phyloP scores from a whole-genome alignment of 2,797 vertebrate species.

The Molossus alvarezi region DNA sequence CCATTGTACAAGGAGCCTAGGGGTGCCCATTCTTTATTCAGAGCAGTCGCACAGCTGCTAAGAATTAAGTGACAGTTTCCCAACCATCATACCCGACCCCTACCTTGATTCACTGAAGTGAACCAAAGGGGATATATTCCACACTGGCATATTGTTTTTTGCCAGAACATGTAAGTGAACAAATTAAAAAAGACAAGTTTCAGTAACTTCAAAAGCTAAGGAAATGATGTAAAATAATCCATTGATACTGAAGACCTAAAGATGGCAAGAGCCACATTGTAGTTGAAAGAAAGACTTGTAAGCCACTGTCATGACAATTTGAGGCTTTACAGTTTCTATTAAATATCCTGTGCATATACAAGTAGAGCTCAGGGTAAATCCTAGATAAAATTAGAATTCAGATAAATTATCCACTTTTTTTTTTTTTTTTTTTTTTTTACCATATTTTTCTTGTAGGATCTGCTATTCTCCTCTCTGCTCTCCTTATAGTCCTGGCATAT shows the following conservation, averaged over 20 bases:
- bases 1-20: neutral
- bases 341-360: neutral
- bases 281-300: conserved; percentile 14
- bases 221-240: neutral
- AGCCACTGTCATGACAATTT: neutral
- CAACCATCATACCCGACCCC: neutral
- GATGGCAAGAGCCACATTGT: neutral
- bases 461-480: neutral
- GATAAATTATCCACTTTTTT: neutral
- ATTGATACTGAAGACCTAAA: neutral
- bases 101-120: conserved; percentile 18
- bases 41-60: neutral
- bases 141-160: neutral
- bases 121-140: neutral
- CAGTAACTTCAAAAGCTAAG: neutral
- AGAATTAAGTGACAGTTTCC: conserved; percentile 59
- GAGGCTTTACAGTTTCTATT: neutral
- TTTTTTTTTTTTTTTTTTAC: neutral
- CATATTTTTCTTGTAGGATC: neutral
- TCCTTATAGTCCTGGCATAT: neutral
- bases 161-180: conserved; percentile 14
- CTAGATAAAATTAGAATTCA: neutral
- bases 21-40: neutral
- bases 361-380: neutral
- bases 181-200: conserved; percentile 63